Evolutionary conservation across 2,888 invertebrate genomes (phyloP).

Genomic region (Lagria hirta): DNA sequence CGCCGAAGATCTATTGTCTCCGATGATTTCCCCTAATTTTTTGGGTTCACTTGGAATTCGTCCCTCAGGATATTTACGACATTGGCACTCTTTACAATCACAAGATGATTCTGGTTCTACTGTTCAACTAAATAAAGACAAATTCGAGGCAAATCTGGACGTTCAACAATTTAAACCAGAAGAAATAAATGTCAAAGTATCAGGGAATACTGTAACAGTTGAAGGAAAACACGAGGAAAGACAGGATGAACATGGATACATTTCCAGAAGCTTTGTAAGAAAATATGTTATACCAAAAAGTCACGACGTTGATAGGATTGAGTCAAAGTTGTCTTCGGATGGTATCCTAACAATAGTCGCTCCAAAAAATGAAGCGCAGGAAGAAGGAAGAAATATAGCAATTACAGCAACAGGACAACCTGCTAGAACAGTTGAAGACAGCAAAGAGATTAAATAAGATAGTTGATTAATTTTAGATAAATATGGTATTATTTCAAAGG

Average conservation of each 20-base stretch:
- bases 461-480: too few relatives aligned
- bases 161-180: slow-evolving; percentile 73
- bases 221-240: slow-evolving; percentile 79
- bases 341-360: slow-evolving; percentile 70
- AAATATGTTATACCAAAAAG: slow-evolving; percentile 73
- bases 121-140: slow-evolving; percentile 46
- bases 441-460: too few relatives aligned
- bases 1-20: slow-evolving; percentile 51
- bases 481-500: too few relatives aligned
- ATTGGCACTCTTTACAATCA: slow-evolving; percentile 61
- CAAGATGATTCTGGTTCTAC: slow-evolving; percentile 60
- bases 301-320: slow-evolving; percentile 69
- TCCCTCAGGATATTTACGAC: slow-evolving; percentile 48
- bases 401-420: too few relatives aligned
- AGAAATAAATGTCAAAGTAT: slow-evolving; percentile 72
- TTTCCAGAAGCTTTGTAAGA: slow-evolving; percentile 75
- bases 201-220: slow-evolving; percentile 65
- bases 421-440: too few relatives aligned
- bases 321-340: slow-evolving; percentile 74
- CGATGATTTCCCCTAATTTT: slow-evolving; percentile 43
- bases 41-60: slow-evolving; percentile 5
- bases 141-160: slow-evolving; percentile 13
- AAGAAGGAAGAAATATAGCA: not conserved
- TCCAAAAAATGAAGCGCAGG: slow-evolving; percentile 51
- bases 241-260: slow-evolving; percentile 71